Evolutionary conservation across 2,113 vertebrate species (phyloP).

Genomic region (Tupaia tana): DNA sequence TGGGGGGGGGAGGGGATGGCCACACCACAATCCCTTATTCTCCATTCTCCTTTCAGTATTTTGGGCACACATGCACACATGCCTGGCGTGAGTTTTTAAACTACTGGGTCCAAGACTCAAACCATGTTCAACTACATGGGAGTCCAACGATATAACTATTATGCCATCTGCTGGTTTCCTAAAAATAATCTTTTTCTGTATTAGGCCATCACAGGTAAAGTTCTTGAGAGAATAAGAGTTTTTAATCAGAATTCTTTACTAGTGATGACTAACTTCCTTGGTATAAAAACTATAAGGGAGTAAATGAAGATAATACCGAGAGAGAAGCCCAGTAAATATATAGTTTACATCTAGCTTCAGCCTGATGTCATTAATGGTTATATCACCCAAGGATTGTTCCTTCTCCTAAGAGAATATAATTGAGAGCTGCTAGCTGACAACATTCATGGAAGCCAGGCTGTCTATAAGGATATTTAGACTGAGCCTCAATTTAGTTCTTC

Average conservation of each 20-base stretch:
- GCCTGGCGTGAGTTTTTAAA: too few relatives aligned
- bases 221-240: neutral
- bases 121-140: too few relatives aligned
- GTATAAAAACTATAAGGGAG: neutral
- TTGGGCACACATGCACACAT: too few relatives aligned
- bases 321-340: neutral
- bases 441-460: neutral
- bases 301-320: neutral
- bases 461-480: neutral
- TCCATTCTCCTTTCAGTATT: too few relatives aligned
- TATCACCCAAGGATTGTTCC: neutral
- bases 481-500: neutral
- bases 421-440: neutral
- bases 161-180: too few relatives aligned
- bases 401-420: neutral
- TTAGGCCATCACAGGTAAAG: neutral
- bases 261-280: neutral
- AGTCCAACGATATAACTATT: too few relatives aligned
- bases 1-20: too few relatives aligned
- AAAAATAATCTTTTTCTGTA: neutral
- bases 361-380: neutral
- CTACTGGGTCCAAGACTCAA: too few relatives aligned
- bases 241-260: neutral
- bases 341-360: neutral
- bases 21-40: too few relatives aligned